Evolutionary conservation across 2,888 invertebrate species (phyloP).

Genomic region (Hyposoter dolosus): DNA sequence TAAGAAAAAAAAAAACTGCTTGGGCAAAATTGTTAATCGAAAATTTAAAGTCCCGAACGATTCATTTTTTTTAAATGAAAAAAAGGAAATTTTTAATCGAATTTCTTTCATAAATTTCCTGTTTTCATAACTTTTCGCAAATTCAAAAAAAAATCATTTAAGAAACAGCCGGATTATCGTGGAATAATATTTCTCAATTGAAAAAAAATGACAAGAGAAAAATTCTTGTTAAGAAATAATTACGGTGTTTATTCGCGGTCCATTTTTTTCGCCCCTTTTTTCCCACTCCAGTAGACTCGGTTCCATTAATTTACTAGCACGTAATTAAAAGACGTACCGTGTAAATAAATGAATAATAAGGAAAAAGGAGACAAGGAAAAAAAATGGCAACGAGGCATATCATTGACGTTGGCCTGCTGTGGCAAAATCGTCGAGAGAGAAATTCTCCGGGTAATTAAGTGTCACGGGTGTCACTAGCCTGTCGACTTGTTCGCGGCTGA

Average conservation of each 20-base stretch:
- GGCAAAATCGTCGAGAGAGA: constrained; percentile 46
- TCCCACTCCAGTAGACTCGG: constrained; percentile 3
- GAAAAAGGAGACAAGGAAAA: not conserved
- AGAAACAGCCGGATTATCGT: not conserved
- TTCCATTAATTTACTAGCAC: constrained; percentile 34
- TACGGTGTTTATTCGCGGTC: not conserved
- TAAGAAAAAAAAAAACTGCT: constrained; percentile 32
- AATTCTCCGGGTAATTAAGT: constrained; percentile 66
- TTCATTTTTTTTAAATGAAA: not conserved
- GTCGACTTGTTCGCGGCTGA: constrained; percentile 55
- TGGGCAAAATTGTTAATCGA: constrained; percentile 23
- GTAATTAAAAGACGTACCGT: constrained; percentile 34
- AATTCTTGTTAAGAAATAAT: not conserved
- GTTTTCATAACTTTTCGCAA: not conserved
- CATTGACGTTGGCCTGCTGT: constrained; percentile 38
- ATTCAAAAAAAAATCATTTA: not conserved
- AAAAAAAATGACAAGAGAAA: not conserved
- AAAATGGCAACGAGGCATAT: constrained; percentile 42
- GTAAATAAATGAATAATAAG: constrained; percentile 2
- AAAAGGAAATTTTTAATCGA: not conserved
- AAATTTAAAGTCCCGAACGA: not conserved
- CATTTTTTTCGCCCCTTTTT: constrained; percentile 4
- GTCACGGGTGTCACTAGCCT: constrained; percentile 64
- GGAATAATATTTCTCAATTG: not conserved
- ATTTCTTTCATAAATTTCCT: not conserved